phyloP scores from a whole-genome alignment of 1,140 invertebrate genomes.

The Bombus breviceps region DNA sequence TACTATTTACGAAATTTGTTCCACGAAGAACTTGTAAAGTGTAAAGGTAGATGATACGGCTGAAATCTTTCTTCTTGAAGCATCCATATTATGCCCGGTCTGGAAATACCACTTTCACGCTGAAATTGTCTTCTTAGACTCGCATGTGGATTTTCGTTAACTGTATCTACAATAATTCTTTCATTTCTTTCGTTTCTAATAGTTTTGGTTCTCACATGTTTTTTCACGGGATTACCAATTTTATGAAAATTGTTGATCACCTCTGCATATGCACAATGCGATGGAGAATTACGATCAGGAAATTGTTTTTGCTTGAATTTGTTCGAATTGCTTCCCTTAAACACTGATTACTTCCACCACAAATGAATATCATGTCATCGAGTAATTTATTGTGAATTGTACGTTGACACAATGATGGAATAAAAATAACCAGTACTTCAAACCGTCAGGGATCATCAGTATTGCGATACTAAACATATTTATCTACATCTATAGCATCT shows the following conservation, averaged over 20 bases:
- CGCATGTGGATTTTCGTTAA: background rate
- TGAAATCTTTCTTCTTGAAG: slow-evolving; percentile 11
- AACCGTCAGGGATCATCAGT: background rate
- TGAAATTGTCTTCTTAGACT: slow-evolving; percentile 2
- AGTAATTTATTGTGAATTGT: background rate
- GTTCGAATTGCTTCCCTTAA: slow-evolving; percentile 9
- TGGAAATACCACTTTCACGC: background rate
- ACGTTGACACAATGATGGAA: background rate
- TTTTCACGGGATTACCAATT: background rate
- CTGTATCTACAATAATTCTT: background rate
- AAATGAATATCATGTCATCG: slow-evolving; percentile 5
- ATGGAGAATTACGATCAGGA: background rate
- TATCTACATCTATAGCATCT: background rate
- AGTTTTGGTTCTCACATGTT: background rate
- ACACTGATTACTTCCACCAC: background rate
- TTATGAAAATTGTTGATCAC: slow-evolving; percentile 7
- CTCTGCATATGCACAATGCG: background rate
- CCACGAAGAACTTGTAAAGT: too few species aligned
- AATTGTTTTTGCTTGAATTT: background rate
- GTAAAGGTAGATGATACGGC: background rate
- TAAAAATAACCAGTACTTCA: background rate
- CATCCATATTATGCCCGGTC: background rate
- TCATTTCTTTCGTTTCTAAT: background rate
- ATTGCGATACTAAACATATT: background rate
- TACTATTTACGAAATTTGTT: background rate